Evolutionary conservation across 2,888 invertebrate species (phyloP).

Genomic region (Balanococcus diminutus): DNA sequence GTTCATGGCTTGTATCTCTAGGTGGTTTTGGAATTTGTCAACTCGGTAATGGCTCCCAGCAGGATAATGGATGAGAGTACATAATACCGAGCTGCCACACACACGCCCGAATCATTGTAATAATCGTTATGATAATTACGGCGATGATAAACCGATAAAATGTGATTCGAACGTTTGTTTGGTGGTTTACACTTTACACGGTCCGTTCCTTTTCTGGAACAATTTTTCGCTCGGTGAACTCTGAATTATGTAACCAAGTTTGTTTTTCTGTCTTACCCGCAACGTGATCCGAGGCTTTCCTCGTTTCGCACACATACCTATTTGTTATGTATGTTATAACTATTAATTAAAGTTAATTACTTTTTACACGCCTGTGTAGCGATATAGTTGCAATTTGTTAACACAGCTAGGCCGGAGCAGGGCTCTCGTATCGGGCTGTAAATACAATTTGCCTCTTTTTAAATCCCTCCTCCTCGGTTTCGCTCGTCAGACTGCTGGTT

Average conservation of each 20-base stretch:
- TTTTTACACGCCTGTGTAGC: constrained; percentile 17
- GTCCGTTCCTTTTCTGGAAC: constrained; percentile 23
- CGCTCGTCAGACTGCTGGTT: background rate
- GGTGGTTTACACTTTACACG: constrained; percentile 17
- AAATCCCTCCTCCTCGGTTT: background rate
- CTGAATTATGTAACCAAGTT: constrained; percentile 15
- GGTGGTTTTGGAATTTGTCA: constrained; percentile 1
- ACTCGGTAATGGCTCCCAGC: background rate
- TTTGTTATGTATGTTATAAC: constrained; percentile 24
- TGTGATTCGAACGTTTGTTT: constrained; percentile 21
- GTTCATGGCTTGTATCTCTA: too few relatives aligned
- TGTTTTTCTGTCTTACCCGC: background rate
- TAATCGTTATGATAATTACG: constrained; percentile 24
- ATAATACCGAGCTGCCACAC: background rate
- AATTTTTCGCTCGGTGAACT: constrained; percentile 26
- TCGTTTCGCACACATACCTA: background rate
- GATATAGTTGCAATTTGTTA: constrained; percentile 14
- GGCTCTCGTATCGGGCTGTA: background rate
- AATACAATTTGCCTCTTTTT: background rate
- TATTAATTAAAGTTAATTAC: constrained; percentile 27
- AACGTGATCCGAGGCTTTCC: background rate
- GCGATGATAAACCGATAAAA: constrained; percentile 27
- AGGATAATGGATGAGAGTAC: background rate
- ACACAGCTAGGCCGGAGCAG: background rate
- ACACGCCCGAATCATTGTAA: background rate